Evolutionary conservation across 2,113 vertebrate species (phyloP), one percentile per base, ranked within the genome.

Genomic region (Pelvicachromis taeniatus): DNA sequence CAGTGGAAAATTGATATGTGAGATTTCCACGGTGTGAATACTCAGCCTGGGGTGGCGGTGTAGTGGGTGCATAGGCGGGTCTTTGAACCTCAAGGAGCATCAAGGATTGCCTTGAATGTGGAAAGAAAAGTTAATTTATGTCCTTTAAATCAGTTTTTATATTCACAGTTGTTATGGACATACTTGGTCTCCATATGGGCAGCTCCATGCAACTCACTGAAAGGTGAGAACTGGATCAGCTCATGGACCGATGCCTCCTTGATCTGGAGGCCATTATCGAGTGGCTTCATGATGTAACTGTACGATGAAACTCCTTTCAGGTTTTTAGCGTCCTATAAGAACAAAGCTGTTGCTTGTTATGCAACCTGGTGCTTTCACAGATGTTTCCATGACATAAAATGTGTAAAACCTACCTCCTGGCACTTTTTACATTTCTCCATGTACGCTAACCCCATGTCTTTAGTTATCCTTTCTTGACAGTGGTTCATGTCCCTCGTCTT

Each of bases 401-500:
- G 2, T 2, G 16, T 48, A 53, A 19, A 53, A 7, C 40, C 50
- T 89, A 97, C 97, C 95, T 92, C 40, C 38, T 89, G 21, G 10
- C 94, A 96, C 2, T 91, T 92, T 5, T 42, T 79, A 84, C 93
- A 95, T 53, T 85, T 91, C 19, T 97, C 93, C 53, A 94, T 70
- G 81, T 96, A 97, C 86, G 95, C 94, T 85, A 95, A 89, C 45
- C 97, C 97, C 17, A 95, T 56, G 2, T 95, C 95, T 88, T 93
- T 96, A 16, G 80, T 42, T 81, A 95, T 84, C 84, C 94, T 97
- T n/a, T 97, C 95, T 81, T 97, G 95, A 70, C 97, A 97, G 52
- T 96, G 94, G 78, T 92, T 96, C 79, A 97, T 85, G 85, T 98
- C 96, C 75, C 96, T 96, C 21, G 95, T 95, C 92, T 96, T 98